Base-by-base conservation (phyloP, 2,113 vertebrate species). In the Bos javanicus region DNA sequence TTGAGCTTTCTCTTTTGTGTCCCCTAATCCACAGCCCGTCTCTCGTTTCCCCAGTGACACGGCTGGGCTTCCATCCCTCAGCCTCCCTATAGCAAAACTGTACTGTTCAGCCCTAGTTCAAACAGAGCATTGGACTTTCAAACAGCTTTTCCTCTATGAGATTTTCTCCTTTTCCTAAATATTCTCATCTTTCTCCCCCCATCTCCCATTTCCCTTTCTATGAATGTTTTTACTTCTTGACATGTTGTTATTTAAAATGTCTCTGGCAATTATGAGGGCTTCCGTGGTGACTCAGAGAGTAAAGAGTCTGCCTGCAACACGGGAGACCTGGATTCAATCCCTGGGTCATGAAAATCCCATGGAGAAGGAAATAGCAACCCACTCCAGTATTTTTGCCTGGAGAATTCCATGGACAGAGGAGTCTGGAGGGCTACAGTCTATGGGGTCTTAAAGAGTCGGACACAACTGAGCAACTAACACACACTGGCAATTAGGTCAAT, bases 161-260 rank as follows among this genome's bases (percentile, higher is more conserved):
- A 14, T n/a, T 85, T 92, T 83, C 52, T 10, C 6, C 39, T 15
- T 94, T 80, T 71, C 46, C 82, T 54, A 17, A 15, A 36, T 50
- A 33, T 23, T 39, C 5, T 78, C 19, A 11, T 88, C 25, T 83
- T 86, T 43, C 43, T 46, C 13, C n/a, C 16, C 6, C 19, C 8
- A 8, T 39, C 56, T 83, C 5, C 36, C 3, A 15, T 7, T 64
- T 46, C 5, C 14, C 25, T 7, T 64, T 84, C 28, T 76, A 3
- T n/a, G 57, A 91, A 36, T 87, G 5, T 54, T 90, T 46, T 50
- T 82, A 28, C 21, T 56, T 89, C 59, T 30, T 16, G 48, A 88
- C 62, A 74, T 57, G 54, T 46, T 62, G 4, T 26, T 87, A 16
- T 84, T 96, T 94, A 67, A n/a, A 74, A 36, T 92, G 26, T 48